Percentiles rank a stretch among this genome's conserved stretches.
Conservation (phyloP, 2,888 invertebrate genomes). For the Iselma pallidipennis region DNA sequence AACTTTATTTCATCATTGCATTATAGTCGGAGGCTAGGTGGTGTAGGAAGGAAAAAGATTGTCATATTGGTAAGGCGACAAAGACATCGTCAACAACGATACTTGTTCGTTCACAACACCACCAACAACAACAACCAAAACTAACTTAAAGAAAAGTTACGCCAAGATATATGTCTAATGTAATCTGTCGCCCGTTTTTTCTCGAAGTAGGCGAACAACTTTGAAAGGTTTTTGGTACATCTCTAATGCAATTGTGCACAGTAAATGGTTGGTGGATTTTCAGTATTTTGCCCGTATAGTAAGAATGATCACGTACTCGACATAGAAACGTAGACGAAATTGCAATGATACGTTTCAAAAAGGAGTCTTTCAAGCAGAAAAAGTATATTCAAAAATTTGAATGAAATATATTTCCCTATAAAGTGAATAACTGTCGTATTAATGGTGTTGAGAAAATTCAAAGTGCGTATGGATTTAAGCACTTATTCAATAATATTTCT, state of each 20-base stretch:
- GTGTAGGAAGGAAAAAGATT: neutral
- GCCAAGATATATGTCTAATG: constrained; percentile 11
- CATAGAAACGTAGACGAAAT: constrained; percentile 12
- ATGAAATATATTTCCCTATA: too few relatives aligned
- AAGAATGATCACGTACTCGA: neutral
- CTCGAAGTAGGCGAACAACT: constrained; percentile 3
- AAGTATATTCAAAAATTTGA: too few relatives aligned
- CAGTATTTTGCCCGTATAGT: neutral
- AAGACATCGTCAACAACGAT: neutral
- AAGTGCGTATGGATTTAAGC: neutral
- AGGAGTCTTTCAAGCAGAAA: too few relatives aligned
- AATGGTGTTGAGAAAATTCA: too few relatives aligned
- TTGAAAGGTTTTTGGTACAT: constrained; percentile 8
- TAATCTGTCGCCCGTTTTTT: constrained; percentile 3
- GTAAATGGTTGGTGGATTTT: constrained; percentile 10
- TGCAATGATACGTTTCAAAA: constrained; percentile 1
- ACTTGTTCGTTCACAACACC: neutral
- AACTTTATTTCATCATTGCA: constrained; percentile 28
- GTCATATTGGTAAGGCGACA: neutral
- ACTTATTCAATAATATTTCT: neutral
- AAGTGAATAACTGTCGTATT: too few relatives aligned
- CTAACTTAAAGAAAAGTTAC: constrained; percentile 16
- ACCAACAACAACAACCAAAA: neutral
- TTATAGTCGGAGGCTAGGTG: neutral
- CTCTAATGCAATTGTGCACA: constrained; percentile 16